These are phyloP conservation scores for Ceratina australensis DNA, from an alignment of 1,140 invertebrate genomes.

Conservation along the genomic window DNA sequence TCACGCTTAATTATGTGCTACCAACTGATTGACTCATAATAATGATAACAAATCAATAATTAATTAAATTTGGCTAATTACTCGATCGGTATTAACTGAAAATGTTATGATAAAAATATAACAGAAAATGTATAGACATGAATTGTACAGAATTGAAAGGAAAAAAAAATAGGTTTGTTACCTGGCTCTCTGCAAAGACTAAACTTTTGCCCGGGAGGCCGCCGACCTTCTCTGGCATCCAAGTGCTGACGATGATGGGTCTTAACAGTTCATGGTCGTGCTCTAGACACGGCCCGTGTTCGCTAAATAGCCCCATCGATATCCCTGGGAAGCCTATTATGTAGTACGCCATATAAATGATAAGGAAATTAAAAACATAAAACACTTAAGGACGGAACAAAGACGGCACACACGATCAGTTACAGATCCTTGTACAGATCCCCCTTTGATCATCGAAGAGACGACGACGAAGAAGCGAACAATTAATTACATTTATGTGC, in stretches of 20 bases:
- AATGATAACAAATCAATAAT: not conserved
- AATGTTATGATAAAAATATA: no score
- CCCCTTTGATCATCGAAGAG: not conserved
- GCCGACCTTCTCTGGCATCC: slow-evolving; percentile 92
- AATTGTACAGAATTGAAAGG: not conserved
- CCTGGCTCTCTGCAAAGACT: slow-evolving; percentile 93
- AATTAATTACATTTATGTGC: not conserved
- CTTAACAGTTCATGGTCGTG: slow-evolving; percentile 91
- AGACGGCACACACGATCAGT: slow-evolving; percentile 64
- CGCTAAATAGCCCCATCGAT: slow-evolving; percentile 80
- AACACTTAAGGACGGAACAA: slow-evolving; percentile 70
- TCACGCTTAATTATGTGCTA: no score
- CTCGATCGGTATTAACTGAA: no score
- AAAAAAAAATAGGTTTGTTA: slow-evolving; percentile 74
- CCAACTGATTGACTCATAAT: not conserved
- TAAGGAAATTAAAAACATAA: slow-evolving; percentile 66
- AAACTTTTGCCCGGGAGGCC: slow-evolving; percentile 89
- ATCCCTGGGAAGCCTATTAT: slow-evolving; percentile 82
- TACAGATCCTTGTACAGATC: not conserved
- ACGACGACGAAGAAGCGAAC: not conserved
- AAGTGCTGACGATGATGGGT: slow-evolving; percentile 91
- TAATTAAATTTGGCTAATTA: not conserved
- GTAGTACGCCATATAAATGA: slow-evolving; percentile 68
- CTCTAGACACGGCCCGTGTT: slow-evolving; percentile 86
- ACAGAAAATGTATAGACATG: no score